These are phyloP conservation scores for Anisognathus igniventris DNA, from an alignment of 2,797 vertebrate genomes.

Conservation along the genomic window DNA sequence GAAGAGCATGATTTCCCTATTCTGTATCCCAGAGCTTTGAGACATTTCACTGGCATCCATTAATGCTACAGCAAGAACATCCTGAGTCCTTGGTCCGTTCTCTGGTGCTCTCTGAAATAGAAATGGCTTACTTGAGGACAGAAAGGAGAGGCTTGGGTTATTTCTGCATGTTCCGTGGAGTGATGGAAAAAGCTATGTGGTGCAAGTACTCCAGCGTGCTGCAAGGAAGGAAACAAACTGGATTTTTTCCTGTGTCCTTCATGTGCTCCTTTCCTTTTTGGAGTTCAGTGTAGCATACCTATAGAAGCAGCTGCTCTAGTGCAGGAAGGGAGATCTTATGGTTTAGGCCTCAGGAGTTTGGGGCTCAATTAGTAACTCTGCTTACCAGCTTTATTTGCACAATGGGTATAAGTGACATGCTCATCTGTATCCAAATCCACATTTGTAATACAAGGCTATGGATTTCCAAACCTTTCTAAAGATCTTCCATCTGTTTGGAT, in stretches of 20 bases:
- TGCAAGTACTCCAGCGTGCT: not conserved
- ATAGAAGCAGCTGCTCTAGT: not conserved
- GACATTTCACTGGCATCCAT: slow-evolving; percentile 48
- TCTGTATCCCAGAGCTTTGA: slow-evolving; percentile 3
- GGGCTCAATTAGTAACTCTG: not conserved
- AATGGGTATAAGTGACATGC: not conserved
- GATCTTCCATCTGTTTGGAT: not conserved
- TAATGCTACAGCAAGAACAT: slow-evolving; percentile 26
- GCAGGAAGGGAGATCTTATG: not conserved
- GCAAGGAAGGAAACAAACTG: not conserved
- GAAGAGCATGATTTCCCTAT: not conserved
- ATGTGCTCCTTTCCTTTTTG: not conserved
- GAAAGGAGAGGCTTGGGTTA: not conserved
- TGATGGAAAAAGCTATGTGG: not conserved
- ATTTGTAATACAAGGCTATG: not conserved
- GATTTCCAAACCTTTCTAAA: not conserved
- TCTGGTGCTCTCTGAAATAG: not conserved
- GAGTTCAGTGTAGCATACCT: not conserved
- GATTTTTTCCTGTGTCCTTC: not conserved
- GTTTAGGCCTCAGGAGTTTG: not conserved
- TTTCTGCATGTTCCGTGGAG: not conserved
- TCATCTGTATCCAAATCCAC: not conserved
- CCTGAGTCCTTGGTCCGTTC: slow-evolving; percentile 37
- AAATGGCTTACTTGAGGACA: slow-evolving; percentile 42
- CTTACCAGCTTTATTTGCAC: not conserved